Evolutionary conservation across 1,140 invertebrate genomes (phyloP), one percentile per base, ranked within the genome.

Genomic region (Rhysida immarginata): DNA sequence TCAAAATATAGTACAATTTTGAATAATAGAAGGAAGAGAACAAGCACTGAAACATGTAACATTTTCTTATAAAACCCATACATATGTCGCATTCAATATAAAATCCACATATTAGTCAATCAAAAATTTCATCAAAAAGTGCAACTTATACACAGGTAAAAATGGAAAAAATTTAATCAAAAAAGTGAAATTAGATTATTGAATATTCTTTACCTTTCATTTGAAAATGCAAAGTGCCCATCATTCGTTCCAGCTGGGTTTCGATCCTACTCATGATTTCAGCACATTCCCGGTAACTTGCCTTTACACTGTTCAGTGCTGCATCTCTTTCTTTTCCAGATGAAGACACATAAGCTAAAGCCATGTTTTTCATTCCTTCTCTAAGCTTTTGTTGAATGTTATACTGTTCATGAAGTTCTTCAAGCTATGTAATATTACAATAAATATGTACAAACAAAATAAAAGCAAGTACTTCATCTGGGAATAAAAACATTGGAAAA

Each of bases 241-340:
- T 67, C 65, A 76, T 70, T 25, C 68, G 65, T 62, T 78, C 75
- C 44, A 78, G 64, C 61, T 77, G 71, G 13, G 70, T 71, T 66
- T 78, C 77, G 48, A 77, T 69, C 20, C 68, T 64, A 67, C 75
- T 77, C 65, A 78, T 66, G 13, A 67, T 71, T 61, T 77, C 71
- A 2, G 71, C 72, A 59, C 75, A 77, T 63, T 78, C 76, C 57
- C 72, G 71, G 61, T 71, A 75, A 23, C 75, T 75, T 52, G 71
- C 72, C 59, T 73, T 71, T 2, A 78, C 75, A 62, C 70, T 75
- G 18, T 66, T 67, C n/a, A 77, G 63, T 2, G 75, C 73, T 21
- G 68, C 62, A 43, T 73, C 71, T 49, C 68, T 65, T 50, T 72
- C 71, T 53, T 64, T 64, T 2, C 74, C 73, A n/a, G 70, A 67